Base-by-base conservation (phyloP, 2,888 invertebrate genomes). In the Monochamus alternatus region DNA sequence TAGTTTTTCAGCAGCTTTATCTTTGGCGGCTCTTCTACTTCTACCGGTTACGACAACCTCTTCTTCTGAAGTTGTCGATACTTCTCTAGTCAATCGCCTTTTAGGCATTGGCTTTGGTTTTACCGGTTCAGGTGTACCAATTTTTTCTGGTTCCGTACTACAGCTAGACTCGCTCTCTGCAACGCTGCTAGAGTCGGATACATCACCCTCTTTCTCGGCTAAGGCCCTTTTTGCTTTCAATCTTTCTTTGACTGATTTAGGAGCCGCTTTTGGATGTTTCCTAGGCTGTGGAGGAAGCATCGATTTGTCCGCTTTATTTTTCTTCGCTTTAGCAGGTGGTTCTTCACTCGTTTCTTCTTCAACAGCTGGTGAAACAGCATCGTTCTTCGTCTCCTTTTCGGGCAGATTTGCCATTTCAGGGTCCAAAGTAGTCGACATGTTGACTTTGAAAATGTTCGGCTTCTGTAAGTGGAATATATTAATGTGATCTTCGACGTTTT, bases 401-500 rank as follows among this genome's bases (percentile, higher is more conserved):
- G 68, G 64, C 3, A 75, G 9, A 22, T 75, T 76, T 44, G 74
- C 74, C 9, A 75, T 75, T 60, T 69, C 63, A 7, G 78, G 77
- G 64, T 83, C 82, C 5, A 82, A 68, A 47, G 66, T 51, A 5
- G 79, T 70, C 0, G 89, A 88, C 78, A 89, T 83, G 75, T 85
- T 87, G 8, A 89, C 85, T 75, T 87, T 88, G 66, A 83, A 77
- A 51, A 88, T 85, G 12, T 90, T 89, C 1, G 90, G 90, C 76
- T 90, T 88, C 69, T 90, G 88, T 64, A 89, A 86, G 80, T 93
- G 94, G 78, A 91, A 91, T 0, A 88, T 85, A 62, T 91, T 89
- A 0, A 94, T 89, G 82, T 96, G 96, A 0, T 90, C 90, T 77
- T 93, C 91, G 0, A 95, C 88, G 83, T 92, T 92, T 51, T 89